A percentile compares a stretch with the other conserved stretches of the same genome.
phyloP scores from a whole-genome alignment of 2,888 invertebrate species.

The Agonopterix alstromeriana region DNA sequence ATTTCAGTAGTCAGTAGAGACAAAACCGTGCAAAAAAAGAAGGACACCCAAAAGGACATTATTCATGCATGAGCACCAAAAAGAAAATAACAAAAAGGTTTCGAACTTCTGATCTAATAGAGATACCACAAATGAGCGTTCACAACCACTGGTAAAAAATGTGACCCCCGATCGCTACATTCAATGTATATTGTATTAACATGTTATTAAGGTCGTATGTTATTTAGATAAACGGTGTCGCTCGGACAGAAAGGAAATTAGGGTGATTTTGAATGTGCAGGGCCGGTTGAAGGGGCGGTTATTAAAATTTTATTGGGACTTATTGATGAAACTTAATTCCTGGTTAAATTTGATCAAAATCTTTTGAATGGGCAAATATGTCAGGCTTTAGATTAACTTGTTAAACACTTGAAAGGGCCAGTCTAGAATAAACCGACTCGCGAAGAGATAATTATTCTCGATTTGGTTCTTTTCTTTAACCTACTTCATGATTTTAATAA shows the following conservation, averaged over 20 bases:
- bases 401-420: no score
- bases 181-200: slow-evolving; percentile 32
- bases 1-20: neutral
- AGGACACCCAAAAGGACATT: neutral
- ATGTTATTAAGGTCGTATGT: slow-evolving; percentile 42
- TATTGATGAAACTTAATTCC: no score
- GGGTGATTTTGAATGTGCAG: slow-evolving; percentile 30
- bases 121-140: slow-evolving; percentile 46
- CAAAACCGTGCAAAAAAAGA: neutral
- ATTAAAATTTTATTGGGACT: no score
- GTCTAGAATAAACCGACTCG: no score
- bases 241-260: slow-evolving; percentile 33
- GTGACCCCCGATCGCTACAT: slow-evolving; percentile 17
- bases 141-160: slow-evolving; percentile 31
- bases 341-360: no score
- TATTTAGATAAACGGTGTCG: slow-evolving; percentile 60
- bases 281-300: slow-evolving; percentile 1
- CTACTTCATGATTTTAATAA: no score
- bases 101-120: slow-evolving; percentile 35
- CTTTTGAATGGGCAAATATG: no score
- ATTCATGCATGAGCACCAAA: neutral
- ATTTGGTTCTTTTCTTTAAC: no score
- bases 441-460: no score
- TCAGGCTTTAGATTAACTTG: no score
- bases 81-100: neutral